A percentile compares a stretch with the other conserved stretches of the same genome.
Evolutionary conservation across 1,140 invertebrate genomes (phyloP).

Genomic region (Drosophila asahinai): DNA sequence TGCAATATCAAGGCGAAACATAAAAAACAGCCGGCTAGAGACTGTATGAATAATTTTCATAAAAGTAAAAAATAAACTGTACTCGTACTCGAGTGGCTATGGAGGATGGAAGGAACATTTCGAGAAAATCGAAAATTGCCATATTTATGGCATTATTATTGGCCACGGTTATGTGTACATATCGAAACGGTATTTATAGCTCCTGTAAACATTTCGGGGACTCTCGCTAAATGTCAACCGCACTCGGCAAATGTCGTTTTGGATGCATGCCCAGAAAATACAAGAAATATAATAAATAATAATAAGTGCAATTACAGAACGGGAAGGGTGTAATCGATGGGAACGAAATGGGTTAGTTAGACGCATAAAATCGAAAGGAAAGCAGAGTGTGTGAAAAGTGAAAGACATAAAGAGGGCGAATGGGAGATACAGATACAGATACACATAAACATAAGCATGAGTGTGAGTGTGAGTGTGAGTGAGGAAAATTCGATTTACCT

Average conservation of each 20-base stretch:
- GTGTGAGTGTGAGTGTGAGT: constrained; percentile 32
- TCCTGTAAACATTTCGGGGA: constrained; percentile 53
- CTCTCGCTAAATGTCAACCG: constrained; percentile 64
- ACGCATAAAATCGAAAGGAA: constrained; percentile 20
- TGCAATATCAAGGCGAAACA: constrained; percentile 43
- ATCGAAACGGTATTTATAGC: constrained; percentile 58
- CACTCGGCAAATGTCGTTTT: constrained; percentile 51
- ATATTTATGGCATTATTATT: constrained; percentile 54
- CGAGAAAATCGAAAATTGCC: constrained; percentile 24
- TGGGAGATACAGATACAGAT: constrained; percentile 1
- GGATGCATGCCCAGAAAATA: constrained; percentile 66
- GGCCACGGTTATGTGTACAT: constrained; percentile 32
- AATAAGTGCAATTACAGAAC: constrained; percentile 44
- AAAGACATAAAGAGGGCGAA: constrained; percentile 49
- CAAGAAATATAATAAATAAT: constrained; percentile 55
- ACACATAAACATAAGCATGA: not conserved
- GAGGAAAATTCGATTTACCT: constrained; percentile 88
- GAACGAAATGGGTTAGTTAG: constrained; percentile 30
- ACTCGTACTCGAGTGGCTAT: not conserved
- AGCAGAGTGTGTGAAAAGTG: constrained; percentile 23
- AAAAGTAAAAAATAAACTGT: not conserved
- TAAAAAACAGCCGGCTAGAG: constrained; percentile 5
- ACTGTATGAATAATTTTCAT: constrained; percentile 4
- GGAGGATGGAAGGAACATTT: not conserved
- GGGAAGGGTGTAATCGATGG: constrained; percentile 37